A percentile compares a stretch with the other conserved stretches of the same genome.
phyloP scores from a whole-genome alignment of 2,113 vertebrate genomes.

The Telmatochromis sp. region DNA sequence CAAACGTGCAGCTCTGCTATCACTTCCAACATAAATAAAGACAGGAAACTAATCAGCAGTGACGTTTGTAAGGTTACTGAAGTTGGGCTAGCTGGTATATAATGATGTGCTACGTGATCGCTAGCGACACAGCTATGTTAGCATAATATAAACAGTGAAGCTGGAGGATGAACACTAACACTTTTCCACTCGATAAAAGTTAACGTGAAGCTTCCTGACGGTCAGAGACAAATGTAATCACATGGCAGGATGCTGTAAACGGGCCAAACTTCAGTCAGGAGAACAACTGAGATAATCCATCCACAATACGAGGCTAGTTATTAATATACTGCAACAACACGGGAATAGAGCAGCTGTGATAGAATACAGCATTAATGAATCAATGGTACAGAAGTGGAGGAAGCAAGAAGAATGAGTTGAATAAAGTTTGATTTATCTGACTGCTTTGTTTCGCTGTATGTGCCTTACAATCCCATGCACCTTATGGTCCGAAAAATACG shows the following conservation, averaged over 20 bases:
- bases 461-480: accelerated
- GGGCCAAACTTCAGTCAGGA: no score
- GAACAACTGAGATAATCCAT: neutral
- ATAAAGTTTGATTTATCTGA: neutral
- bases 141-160: no score
- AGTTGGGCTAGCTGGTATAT: accelerated
- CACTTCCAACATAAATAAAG: neutral
- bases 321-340: accelerated
- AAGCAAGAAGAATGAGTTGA: accelerated
- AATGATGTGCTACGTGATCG: accelerated
- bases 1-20: accelerated
- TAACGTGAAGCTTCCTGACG: no score
- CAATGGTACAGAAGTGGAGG: no score
- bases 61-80: neutral
- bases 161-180: no score
- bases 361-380: no score
- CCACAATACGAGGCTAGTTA: accelerated
- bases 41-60: neutral
- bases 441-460: accelerated
- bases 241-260: no score
- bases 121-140: no score
- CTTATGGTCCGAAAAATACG: no score
- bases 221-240: no score
- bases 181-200: no score
- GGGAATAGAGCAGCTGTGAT: accelerated